phyloP scores from a whole-genome alignment of 2,888 invertebrate species.

The Idaea dimidiata region DNA sequence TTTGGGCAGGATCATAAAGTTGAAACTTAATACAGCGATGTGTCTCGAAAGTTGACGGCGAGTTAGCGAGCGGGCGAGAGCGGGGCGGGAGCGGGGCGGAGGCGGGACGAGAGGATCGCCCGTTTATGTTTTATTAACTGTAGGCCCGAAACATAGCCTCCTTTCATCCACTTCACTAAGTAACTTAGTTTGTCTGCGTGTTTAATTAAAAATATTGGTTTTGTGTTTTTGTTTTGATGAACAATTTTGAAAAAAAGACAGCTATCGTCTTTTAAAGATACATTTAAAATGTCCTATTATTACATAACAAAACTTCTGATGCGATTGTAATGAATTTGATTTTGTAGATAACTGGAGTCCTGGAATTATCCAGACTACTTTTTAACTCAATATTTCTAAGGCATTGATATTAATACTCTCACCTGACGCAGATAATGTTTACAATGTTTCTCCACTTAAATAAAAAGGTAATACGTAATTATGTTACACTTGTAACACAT shows the following conservation, averaged over 20 bases:
- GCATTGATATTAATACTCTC: too few species aligned
- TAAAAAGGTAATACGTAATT: too few species aligned
- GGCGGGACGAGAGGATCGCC: not conserved
- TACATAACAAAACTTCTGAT: too few species aligned
- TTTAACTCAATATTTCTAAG: too few species aligned
- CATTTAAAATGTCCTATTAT: too few species aligned
- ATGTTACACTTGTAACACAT: too few species aligned
- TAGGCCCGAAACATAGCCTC: not conserved
- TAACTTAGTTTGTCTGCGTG: not conserved
- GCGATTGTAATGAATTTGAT: too few species aligned
- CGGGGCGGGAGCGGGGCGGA: not conserved
- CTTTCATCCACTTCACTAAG: not conserved
- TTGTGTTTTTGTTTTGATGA: not conserved
- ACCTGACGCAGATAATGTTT: too few species aligned
- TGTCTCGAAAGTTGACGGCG: slow-evolving; percentile 18
- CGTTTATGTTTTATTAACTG: not conserved
- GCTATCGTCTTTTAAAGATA: not conserved
- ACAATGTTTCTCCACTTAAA: too few species aligned
- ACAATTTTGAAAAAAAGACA: not conserved
- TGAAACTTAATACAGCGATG: slow-evolving; percentile 21
- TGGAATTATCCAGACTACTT: too few species aligned
- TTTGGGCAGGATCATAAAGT: slow-evolving; percentile 20
- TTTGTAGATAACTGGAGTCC: too few species aligned
- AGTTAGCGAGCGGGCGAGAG: slow-evolving; percentile 6
- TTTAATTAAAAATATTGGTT: not conserved